phyloP scores from a whole-genome alignment of 2,797 vertebrate genomes.

The Chelon auratus region DNA sequence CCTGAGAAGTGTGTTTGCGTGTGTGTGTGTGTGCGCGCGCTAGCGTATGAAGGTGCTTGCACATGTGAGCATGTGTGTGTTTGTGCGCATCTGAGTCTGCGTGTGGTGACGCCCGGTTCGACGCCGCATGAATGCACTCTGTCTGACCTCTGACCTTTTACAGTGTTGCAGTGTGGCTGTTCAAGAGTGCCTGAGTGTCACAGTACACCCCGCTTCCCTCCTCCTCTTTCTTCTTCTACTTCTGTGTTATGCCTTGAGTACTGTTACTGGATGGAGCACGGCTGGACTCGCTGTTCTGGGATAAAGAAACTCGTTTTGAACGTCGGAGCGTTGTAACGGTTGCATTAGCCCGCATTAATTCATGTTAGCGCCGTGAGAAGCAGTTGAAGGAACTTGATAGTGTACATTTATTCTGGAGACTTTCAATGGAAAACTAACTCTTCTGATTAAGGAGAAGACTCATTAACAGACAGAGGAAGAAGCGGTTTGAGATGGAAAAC shows the following conservation, averaged over 20 bases:
- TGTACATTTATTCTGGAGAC: conserved; percentile 50
- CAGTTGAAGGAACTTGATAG: conserved; percentile 35
- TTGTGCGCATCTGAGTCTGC: conserved; percentile 62
- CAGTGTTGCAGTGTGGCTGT: conserved; percentile 72
- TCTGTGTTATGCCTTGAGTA: conserved; percentile 51
- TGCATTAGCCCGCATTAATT: conserved; percentile 37
- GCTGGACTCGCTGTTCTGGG: conserved; percentile 52
- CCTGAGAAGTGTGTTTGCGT: conserved; percentile 35
- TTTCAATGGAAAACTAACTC: conserved; percentile 32
- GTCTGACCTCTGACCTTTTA: conserved; percentile 70
- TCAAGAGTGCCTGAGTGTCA: conserved; percentile 77
- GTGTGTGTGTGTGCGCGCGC: conserved; percentile 11
- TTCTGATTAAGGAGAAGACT: conserved; percentile 40
- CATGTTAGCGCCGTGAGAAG: conserved; percentile 35
- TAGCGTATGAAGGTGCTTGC: conserved; percentile 29
- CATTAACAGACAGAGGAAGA: conserved; percentile 34
- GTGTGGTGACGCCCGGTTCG: conserved; percentile 69
- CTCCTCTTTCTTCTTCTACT: not conserved
- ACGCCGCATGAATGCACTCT: conserved; percentile 68
- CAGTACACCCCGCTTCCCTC: conserved; percentile 22
- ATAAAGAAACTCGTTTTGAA: conserved; percentile 24
- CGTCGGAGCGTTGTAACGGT: conserved; percentile 15
- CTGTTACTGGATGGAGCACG: conserved; percentile 44
- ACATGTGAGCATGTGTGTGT: conserved; percentile 38
- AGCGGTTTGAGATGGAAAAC: conserved; percentile 43